phyloP scores from a whole-genome alignment of 2,888 invertebrate genomes.

The Lasioglossum oenotherae region DNA sequence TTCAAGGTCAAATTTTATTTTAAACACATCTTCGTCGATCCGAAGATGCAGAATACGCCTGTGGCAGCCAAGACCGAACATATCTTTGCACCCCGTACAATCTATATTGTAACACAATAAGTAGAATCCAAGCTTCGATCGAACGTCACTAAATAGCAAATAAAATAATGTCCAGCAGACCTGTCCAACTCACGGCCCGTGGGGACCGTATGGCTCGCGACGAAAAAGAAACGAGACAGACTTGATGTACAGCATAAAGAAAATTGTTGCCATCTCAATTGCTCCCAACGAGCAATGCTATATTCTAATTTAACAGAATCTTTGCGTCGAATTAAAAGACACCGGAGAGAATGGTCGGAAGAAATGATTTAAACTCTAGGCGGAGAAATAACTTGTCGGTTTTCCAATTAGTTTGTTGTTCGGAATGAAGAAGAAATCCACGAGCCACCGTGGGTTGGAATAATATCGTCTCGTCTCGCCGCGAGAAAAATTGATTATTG shows the following conservation, averaged over 20 bases:
- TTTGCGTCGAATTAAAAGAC: neutral
- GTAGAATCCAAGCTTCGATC: neutral
- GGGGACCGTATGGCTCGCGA: too few species aligned
- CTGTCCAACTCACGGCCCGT: too few species aligned
- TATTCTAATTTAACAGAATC: neutral
- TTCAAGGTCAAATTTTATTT: too few species aligned
- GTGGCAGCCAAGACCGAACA: too few species aligned
- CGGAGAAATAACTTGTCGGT: neutral
- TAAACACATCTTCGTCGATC: too few species aligned
- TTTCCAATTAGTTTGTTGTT: neutral
- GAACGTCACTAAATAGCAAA: neutral
- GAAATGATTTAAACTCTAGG: neutral
- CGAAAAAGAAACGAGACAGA: too few species aligned
- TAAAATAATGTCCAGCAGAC: neutral
- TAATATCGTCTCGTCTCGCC: neutral
- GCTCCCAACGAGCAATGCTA: too few species aligned
- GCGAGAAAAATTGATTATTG: slow-evolving; percentile 14
- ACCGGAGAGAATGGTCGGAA: neutral
- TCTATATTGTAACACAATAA: neutral
- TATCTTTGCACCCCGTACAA: too few species aligned
- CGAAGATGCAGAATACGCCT: too few species aligned
- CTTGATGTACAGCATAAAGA: too few species aligned
- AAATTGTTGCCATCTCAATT: too few species aligned
- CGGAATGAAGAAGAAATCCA: neutral
- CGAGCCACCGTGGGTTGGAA: slow-evolving; percentile 2